Evolutionary conservation across 2,888 invertebrate species (phyloP).

Genomic region (Acrocera orbiculus): DNA sequence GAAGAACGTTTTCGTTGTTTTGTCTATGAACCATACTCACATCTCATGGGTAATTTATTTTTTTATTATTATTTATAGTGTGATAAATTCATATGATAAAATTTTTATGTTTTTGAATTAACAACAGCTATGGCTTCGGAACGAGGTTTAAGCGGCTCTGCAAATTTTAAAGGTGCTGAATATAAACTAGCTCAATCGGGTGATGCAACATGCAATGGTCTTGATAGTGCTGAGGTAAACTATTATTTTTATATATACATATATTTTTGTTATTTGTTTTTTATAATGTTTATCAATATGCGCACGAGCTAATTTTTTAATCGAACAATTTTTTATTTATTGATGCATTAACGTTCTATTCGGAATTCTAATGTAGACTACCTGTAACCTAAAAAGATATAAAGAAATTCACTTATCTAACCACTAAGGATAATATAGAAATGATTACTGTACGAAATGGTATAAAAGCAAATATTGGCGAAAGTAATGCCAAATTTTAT

Average conservation of each 20-base stretch:
- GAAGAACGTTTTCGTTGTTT: slow-evolving; percentile 90
- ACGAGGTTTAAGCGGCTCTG: slow-evolving; percentile 25
- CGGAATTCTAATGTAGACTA: no score
- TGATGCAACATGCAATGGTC: slow-evolving; percentile 83
- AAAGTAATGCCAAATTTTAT: no score
- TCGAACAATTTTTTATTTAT: no score
- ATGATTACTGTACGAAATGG: no score
- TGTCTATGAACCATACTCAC: slow-evolving; percentile 50
- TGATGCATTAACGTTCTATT: no score
- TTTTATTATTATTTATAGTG: not conserved
- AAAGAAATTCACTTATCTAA: no score
- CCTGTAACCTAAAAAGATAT: no score
- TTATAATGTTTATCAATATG: slow-evolving; percentile 4
- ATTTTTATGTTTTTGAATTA: not conserved
- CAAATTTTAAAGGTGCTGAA: slow-evolving; percentile 39
- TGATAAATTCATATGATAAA: not conserved
- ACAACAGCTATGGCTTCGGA: slow-evolving; percentile 7
- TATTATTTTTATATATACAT: slow-evolving; percentile 9
- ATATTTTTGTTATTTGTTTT: no score
- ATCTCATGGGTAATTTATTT: no score
- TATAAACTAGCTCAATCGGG: slow-evolving; percentile 80
- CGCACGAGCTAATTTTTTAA: no score
- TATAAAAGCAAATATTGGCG: no score
- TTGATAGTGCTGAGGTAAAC: slow-evolving; percentile 65
- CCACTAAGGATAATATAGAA: no score